Conservation (phyloP, 64 coral and sea anemone species). For the Montipora capricornis region DNA sequence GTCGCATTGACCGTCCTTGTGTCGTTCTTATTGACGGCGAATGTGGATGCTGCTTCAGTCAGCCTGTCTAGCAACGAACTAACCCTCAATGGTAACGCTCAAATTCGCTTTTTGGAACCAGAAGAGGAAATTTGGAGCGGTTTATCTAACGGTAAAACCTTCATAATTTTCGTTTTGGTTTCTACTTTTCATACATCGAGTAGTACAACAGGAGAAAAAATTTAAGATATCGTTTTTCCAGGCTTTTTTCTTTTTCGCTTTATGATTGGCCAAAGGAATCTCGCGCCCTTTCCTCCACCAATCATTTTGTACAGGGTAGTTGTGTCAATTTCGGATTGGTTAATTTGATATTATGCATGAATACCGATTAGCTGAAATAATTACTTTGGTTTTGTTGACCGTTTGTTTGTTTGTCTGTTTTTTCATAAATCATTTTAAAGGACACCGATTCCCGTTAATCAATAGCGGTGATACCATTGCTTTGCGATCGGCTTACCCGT, state of each 20-base stretch:
- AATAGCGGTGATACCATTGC: slow-evolving; percentile 54
- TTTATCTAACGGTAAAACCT: slow-evolving; percentile 15
- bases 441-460: slow-evolving; percentile 50
- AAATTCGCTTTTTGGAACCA: background rate
- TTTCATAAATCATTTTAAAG: background rate
- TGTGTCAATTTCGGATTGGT: background rate
- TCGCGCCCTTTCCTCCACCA: too few species aligned
- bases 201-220: background rate
- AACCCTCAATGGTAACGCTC: slow-evolving; percentile 35
- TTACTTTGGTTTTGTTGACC: too few species aligned
- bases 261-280: too few species aligned
- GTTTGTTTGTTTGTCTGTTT: too few species aligned
- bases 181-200: too few species aligned
- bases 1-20: background rate
- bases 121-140: slow-evolving; percentile 7
- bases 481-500: background rate
- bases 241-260: background rate
- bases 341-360: too few species aligned
- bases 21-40: background rate
- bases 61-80: background rate
- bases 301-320: too few species aligned
- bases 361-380: too few species aligned
- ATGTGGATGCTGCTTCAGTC: slow-evolving; percentile 16
- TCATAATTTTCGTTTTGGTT: too few species aligned
- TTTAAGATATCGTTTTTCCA: too few species aligned